A percentile compares a stretch with the other conserved stretches of the same genome.
Evolutionary conservation across 2,113 vertebrate species (phyloP).

Genomic region (Ptyas mucosa): DNA sequence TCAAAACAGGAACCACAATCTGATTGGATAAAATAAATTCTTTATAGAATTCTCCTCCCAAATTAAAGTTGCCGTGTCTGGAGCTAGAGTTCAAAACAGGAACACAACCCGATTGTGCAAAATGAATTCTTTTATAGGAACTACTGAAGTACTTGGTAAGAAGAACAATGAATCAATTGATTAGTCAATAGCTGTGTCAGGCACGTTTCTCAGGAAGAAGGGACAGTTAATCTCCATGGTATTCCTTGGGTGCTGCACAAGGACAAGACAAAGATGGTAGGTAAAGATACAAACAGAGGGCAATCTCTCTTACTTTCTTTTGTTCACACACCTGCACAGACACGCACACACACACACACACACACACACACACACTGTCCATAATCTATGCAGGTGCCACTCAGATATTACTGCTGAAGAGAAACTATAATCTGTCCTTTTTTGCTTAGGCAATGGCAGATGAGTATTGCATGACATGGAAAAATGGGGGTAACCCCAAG

Average conservation of each 20-base stretch:
- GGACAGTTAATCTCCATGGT: neutral
- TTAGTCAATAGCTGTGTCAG: neutral
- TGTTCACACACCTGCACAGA: neutral
- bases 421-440: neutral
- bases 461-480: neutral
- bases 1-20: no score
- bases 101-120: neutral
- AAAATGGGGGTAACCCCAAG: neutral
- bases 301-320: neutral
- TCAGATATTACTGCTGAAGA: neutral
- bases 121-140: neutral
- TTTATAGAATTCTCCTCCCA: no score
- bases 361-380: neutral
- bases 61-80: neutral
- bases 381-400: neutral
- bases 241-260: neutral
- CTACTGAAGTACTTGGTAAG: neutral
- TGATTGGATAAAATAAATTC: no score
- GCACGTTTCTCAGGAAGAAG: neutral
- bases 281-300: neutral
- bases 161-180: neutral
- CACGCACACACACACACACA: neutral
- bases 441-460: neutral
- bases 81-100: neutral
- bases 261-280: neutral